A percentile compares a stretch with the other conserved stretches of the same genome.
These are phyloP conservation scores for Acanthornis magna DNA, from an alignment of 2,797 vertebrate genomes.

Conservation along the genomic window DNA sequence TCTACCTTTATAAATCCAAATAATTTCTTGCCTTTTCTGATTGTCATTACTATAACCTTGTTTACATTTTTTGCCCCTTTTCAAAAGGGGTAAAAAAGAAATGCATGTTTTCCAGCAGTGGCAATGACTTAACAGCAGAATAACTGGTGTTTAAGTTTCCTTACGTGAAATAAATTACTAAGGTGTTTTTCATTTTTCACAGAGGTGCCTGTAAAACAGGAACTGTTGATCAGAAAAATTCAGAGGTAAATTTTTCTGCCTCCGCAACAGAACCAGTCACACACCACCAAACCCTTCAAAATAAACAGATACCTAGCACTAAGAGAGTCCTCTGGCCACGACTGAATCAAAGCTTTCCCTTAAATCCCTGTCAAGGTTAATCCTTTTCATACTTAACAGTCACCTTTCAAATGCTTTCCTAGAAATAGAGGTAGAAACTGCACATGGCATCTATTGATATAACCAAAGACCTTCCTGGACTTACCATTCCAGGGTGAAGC, in stretches of 20 bases:
- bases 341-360: neutral
- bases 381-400: neutral
- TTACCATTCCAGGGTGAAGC: neutral
- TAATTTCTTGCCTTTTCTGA: neutral
- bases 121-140: neutral
- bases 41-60: neutral
- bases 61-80: neutral
- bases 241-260: neutral
- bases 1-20: neutral
- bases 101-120: neutral
- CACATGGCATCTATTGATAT: neutral
- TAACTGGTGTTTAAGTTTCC: neutral
- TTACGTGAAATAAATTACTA: neutral
- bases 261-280: neutral
- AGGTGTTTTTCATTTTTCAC: neutral
- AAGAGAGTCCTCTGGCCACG: neutral
- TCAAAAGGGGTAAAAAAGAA: neutral
- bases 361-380: neutral
- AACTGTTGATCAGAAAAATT: neutral
- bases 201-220: neutral
- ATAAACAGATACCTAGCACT: neutral
- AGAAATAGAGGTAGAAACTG: neutral
- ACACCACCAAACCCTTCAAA: neutral
- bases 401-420: neutral
- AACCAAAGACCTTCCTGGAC: neutral